These are phyloP conservation scores for Neogobius melanostomus DNA, from an alignment of 2,113 vertebrate genomes.

Conservation along the genomic window DNA sequence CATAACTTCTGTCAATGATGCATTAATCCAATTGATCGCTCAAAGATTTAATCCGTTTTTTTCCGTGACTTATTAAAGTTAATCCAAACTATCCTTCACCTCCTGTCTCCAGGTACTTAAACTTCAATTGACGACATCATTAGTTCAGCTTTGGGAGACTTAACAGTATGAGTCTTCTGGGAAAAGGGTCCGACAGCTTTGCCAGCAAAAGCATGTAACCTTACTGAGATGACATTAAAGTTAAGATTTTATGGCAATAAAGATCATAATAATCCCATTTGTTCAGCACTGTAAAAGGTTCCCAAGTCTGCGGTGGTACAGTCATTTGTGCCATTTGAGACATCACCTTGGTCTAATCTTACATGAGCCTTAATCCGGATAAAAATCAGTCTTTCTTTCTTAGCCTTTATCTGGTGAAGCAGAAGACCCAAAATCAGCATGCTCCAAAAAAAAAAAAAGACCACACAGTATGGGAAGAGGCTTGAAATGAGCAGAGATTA, in stretches of 20 bases:
- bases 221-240: conserved; percentile 38
- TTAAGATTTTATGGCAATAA: conserved; percentile 41
- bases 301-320: conserved; percentile 65
- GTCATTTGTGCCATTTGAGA: conserved; percentile 63
- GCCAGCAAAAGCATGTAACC: conserved; percentile 43
- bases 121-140: background rate
- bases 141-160: background rate
- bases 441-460: conserved; percentile 43
- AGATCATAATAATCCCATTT: conserved; percentile 59
- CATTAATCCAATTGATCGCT: too few species aligned
- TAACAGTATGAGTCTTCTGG: conserved; percentile 24
- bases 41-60: too few species aligned
- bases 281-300: conserved; percentile 55
- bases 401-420: conserved; percentile 57
- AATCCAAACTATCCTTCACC: background rate
- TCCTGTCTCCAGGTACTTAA: background rate
- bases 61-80: too few species aligned
- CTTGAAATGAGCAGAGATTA: conserved; percentile 6
- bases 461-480: conserved; percentile 56
- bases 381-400: conserved; percentile 63
- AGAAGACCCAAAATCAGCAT: conserved; percentile 43
- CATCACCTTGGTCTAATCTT: conserved; percentile 65
- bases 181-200: conserved; percentile 23
- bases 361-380: conserved; percentile 72
- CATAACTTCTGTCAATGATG: too few species aligned